Conservation (phyloP, 2,797 vertebrate species). For the Sebastes miniatus region DNA sequence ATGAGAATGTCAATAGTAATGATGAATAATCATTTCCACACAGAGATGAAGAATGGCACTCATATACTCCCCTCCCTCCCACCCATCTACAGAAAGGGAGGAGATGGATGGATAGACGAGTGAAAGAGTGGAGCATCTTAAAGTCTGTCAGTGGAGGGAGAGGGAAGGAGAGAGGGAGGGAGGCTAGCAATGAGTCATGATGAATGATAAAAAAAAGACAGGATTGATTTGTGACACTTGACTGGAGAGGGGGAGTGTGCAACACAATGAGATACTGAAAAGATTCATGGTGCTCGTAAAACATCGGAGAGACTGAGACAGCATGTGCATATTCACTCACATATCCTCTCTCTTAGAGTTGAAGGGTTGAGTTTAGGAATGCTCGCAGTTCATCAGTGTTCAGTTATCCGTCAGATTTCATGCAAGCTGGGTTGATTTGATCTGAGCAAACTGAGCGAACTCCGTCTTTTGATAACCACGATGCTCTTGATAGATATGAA, state of each 20-base stretch:
- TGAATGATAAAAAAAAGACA: constrained; percentile 7
- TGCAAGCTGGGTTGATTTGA: not conserved
- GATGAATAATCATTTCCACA: constrained; percentile 46
- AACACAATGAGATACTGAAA: constrained; percentile 4
- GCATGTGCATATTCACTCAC: not conserved
- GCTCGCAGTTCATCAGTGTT: not conserved
- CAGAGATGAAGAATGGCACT: constrained; percentile 19
- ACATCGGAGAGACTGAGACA: not conserved
- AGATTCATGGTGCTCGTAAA: constrained; percentile 20
- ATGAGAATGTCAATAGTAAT: constrained; percentile 32
- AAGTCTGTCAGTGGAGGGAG: not conserved
- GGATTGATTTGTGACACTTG: constrained; percentile 27
- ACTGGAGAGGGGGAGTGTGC: not conserved
- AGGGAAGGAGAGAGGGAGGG: not conserved
- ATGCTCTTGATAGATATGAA: not conserved
- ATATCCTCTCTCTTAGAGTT: not conserved
- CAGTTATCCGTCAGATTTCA: too few species aligned
- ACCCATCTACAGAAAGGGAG: not conserved
- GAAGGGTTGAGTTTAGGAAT: not conserved
- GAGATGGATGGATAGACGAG: constrained; percentile 22
- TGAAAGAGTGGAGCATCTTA: not conserved
- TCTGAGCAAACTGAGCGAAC: not conserved
- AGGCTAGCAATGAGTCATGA: not conserved
- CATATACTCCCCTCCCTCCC: not conserved
- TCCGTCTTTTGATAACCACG: not conserved